Base-by-base conservation (phyloP, 30 jellyfish, hydroid and myxozoan genomes). In the Aurelia aurita complex sp. Pacific region DNA sequence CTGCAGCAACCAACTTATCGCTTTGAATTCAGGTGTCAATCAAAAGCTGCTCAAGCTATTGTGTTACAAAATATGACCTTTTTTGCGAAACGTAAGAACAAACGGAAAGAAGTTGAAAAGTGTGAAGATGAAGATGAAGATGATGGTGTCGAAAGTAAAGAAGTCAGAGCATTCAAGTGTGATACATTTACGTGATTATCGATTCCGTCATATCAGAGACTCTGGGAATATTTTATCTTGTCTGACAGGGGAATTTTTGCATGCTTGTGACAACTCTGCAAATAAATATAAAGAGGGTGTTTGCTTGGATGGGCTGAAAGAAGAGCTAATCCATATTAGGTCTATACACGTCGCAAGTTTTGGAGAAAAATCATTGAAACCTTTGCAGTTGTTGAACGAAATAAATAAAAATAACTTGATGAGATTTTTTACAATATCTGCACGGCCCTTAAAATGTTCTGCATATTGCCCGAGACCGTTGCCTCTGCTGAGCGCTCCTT, bases 401-500 rank as follows among this genome's bases (percentile, higher is more conserved):
- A 23, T 70, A 18, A 70, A 15, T 69, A 18, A 70, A 70, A 8
- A 8, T 10, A 70, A 70, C 81, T 70, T 70, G 81, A 18, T 70
- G 76, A 77, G 64, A 77, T 74, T 72, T 72, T 35, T 50, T 43
- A 13, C 82, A 50, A 35, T 33, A 15, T 35, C 16, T 33, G 34
- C 19, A 17, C 42, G 1, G 51, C 76, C 59, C 17, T 54, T 2
- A 16, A 19, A 17, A 52, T 16, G 9, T 52, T 59, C 63, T 76
- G 60, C 79, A 77, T 13, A 60, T 8, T 17, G 64, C 59, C 61
- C 18, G 33, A 3, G 38, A 77, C 38, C 33, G 60, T 16, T 17
- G 67, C 35, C 5, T 23, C 63, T 19, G 79, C 62, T 11, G 9
- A 43, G 67, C 59, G 29, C 16, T 71, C 98, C 95, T 85, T 96